These are phyloP conservation scores for Monodelphis domestica DNA, from an alignment of 2,797 vertebrate genomes.

Conservation along the genomic window DNA sequence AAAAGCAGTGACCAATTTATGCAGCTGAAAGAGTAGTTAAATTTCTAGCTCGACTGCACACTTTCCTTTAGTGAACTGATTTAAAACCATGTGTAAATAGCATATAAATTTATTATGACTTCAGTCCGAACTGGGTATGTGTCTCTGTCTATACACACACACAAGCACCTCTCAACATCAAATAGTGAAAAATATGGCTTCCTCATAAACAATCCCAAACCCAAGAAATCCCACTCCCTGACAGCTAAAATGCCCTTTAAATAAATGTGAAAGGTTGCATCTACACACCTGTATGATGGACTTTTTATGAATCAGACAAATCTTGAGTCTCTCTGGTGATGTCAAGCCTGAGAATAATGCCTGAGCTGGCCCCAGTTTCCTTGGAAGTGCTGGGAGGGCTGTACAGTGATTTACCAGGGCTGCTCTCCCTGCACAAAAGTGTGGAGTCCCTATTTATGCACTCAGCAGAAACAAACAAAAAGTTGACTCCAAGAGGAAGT, in stretches of 20 bases:
- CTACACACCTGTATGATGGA: constrained; percentile 29
- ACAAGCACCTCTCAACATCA: constrained; percentile 18
- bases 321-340: constrained; percentile 44
- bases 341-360: constrained; percentile 33
- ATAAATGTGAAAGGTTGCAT: constrained; percentile 48
- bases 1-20: constrained; percentile 1
- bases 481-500: constrained; percentile 62
- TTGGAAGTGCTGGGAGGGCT: neutral
- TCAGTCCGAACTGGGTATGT: constrained; percentile 55
- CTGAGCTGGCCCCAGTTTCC: neutral
- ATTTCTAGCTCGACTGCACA: constrained; percentile 10
- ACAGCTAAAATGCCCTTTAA: constrained; percentile 56
- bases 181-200: constrained; percentile 51
- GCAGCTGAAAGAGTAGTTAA: constrained; percentile 37
- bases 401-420: neutral
- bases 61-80: constrained; percentile 64
- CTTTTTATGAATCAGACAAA: constrained; percentile 66
- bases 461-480: constrained; percentile 60
- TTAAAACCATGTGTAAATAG: constrained; percentile 58
- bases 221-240: constrained; percentile 39
- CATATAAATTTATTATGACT: constrained; percentile 67
- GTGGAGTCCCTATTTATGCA: constrained; percentile 50
- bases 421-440: neutral
- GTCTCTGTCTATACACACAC: constrained; percentile 26
- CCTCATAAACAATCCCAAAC: constrained; percentile 56